phyloP scores from a whole-genome alignment of 2,888 invertebrate species.

The Petrolisthes cinctipes region DNA sequence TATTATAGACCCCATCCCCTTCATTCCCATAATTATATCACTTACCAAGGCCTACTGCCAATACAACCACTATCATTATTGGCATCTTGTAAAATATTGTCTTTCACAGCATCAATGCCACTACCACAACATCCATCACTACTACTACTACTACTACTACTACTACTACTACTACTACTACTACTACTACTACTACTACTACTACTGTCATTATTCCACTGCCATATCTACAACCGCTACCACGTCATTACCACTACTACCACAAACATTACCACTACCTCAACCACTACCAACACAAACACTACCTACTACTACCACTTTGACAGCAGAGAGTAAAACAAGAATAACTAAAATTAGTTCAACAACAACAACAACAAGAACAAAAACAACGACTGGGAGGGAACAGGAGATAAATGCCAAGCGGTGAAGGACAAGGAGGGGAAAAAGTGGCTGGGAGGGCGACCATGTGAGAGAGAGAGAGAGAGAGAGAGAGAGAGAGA shows the following conservation, averaged over 20 bases:
- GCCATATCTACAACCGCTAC: too few species aligned
- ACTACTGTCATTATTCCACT: too few species aligned
- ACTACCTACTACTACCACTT: neutral
- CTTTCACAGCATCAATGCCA: neutral
- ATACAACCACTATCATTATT: too few species aligned
- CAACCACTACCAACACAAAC: slow-evolving; percentile 1
- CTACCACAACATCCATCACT: neutral
- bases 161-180: neutral
- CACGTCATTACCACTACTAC: neutral
- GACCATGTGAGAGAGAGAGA: neutral
- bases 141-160: neutral
- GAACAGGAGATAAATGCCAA: slow-evolving; percentile 10
- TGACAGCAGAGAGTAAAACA: too few species aligned
- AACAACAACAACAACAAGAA: slow-evolving; percentile 2
- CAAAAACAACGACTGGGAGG: neutral
- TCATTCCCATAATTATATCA: too few species aligned
- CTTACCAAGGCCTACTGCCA: too few species aligned
- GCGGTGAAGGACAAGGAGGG: slow-evolving; percentile 5
- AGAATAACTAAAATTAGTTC: neutral
- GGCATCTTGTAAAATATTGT: too few species aligned
- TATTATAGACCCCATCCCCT: neutral
- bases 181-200: slow-evolving; percentile 7
- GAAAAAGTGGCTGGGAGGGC: neutral
- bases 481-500: slow-evolving; percentile 11
- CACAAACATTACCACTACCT: neutral